Percentiles rank a stretch among this genome's conserved stretches.
Evolutionary conservation across 1,140 invertebrate species (phyloP).

Genomic region (Pachyrhynchus sulphureomaculatus): DNA sequence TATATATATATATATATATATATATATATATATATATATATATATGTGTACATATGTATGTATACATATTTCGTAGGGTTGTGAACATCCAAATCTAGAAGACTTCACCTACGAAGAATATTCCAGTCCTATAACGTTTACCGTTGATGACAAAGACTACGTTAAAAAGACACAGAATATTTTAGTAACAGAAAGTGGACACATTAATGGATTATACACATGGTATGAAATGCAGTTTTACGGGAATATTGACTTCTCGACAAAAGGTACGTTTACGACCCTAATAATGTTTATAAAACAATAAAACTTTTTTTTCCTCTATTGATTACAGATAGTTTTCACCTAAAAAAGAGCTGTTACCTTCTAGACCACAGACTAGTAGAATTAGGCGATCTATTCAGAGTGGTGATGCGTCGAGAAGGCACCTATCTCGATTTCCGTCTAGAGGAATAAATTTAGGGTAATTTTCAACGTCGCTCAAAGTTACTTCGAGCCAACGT

Average conservation of each 20-base stretch:
- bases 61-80: constrained; percentile 31
- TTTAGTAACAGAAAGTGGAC: constrained; percentile 26
- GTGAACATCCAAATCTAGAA: constrained; percentile 38
- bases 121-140: constrained; percentile 28
- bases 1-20: too few species aligned
- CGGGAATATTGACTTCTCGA: constrained; percentile 22
- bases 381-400: constrained; percentile 10
- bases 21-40: too few species aligned
- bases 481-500: too few species aligned
- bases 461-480: neutral
- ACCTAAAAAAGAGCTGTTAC: constrained; percentile 23
- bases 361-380: constrained; percentile 13
- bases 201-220: constrained; percentile 30
- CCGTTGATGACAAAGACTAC: constrained; percentile 19
- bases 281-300: neutral
- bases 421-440: constrained; percentile 24
- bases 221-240: constrained; percentile 33
- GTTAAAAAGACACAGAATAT: constrained; percentile 21
- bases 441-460: constrained; percentile 13
- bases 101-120: constrained; percentile 27
- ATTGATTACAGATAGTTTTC: constrained; percentile 10
- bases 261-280: constrained; percentile 9
- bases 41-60: too few species aligned
- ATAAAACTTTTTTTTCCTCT: neutral
- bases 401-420: constrained; percentile 21